These are phyloP conservation scores for Mesoclemmys tuberculata DNA, from an alignment of 2,113 vertebrate genomes.

Conservation along the genomic window DNA sequence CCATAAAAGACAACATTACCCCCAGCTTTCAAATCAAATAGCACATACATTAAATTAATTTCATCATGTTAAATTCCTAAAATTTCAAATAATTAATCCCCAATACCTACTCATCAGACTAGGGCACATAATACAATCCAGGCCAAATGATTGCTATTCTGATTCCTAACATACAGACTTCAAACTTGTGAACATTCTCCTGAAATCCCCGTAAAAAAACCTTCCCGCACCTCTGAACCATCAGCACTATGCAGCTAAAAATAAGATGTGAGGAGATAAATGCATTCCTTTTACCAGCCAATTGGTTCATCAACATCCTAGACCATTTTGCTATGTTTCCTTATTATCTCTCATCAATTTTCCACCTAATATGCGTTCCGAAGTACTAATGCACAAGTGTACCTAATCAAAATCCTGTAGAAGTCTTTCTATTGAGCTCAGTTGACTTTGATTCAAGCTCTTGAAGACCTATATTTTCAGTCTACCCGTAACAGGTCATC, in stretches of 20 bases:
- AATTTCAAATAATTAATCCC: conserved; percentile 16
- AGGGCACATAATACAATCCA: neutral
- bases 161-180: neutral
- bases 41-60: neutral
- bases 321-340: neutral
- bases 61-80: neutral
- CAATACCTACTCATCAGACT: conserved; percentile 7
- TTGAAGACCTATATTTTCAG: neutral
- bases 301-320: neutral
- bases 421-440: neutral
- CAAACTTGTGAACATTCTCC: neutral
- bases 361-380: neutral
- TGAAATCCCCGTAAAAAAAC: conserved; percentile 32
- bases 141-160: neutral
- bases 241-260: neutral
- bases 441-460: neutral
- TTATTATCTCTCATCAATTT: conserved; percentile 12
- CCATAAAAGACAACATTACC: neutral
- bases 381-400: neutral
- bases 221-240: neutral
- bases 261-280: neutral
- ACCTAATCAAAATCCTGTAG: neutral
- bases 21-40: neutral
- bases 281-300: neutral
- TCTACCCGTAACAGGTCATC: neutral